Evolutionary conservation across 2,113 vertebrate genomes (phyloP).

Genomic region (Xyrauchen texanus): DNA sequence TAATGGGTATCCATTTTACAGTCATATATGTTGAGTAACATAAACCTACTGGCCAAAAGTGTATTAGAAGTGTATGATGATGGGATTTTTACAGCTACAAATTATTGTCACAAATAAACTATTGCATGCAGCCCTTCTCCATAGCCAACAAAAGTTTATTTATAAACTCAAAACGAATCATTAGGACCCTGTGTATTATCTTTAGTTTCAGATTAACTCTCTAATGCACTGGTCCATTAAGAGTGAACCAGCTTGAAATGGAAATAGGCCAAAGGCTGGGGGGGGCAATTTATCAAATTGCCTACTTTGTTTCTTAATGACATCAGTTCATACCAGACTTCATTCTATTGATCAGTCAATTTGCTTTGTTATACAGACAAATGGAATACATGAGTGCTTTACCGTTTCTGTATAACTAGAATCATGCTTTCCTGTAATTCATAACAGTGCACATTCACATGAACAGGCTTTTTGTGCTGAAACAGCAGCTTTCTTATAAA

Average conservation of each 20-base stretch:
- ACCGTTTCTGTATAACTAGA: conserved; percentile 27
- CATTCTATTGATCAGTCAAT: conserved; percentile 28
- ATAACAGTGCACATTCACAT: conserved; percentile 1
- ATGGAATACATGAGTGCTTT: conserved; percentile 23
- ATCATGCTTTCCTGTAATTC: background rate
- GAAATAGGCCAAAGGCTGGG: background rate
- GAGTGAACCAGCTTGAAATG: conserved; percentile 8
- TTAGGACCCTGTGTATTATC: background rate
- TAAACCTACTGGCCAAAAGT: no score
- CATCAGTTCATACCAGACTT: conserved; percentile 5
- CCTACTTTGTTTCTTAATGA: background rate
- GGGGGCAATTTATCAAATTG: background rate
- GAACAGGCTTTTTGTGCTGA: background rate
- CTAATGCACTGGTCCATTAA: background rate
- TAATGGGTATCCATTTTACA: no score
- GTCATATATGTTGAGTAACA: no score
- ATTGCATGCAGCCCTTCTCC: background rate
- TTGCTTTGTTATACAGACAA: conserved; percentile 13
- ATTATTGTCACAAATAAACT: conserved; percentile 5
- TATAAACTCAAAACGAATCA: background rate
- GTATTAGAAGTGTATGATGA: background rate
- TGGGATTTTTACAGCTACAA: conserved; percentile 17
- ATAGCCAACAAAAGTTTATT: background rate
- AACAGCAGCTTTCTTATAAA: background rate
- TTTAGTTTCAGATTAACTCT: background rate